Base-by-base conservation (phyloP, 2,888 invertebrate species). In the Helleia helle region DNA sequence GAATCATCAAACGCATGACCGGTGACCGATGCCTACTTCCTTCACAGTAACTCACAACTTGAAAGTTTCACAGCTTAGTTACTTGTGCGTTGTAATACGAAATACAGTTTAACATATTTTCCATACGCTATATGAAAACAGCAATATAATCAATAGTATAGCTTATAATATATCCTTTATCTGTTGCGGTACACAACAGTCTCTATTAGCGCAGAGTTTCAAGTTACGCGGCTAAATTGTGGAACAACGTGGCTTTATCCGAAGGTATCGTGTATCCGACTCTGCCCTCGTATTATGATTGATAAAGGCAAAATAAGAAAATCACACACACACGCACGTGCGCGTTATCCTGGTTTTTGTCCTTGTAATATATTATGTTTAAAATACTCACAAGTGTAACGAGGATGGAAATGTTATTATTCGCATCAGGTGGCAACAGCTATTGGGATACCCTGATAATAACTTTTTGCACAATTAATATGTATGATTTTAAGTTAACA, bases 191-290 rank as follows among this genome's bases (percentile, higher is more conserved):
- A 25, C 29, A 38, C 59, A 54, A 52, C 56, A 47, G 55, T 57
- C 54, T 66, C 79, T 76, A 80, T 81, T 77, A 79, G 67, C 55
- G 60, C 49, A 30, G 38, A 52, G 65, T 69, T 47, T 80, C 59
- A 49, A 50, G 50, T 83, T 79, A 63, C 81, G 63, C 54, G 68
- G 67, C 65, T 71, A 75, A 80, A 79, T 75, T 69, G 73, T 76
- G 68, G 74, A 76, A 71, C 76, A 72, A 65, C 66, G 70, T 61
- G 59, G 60, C 65, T 65, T 65, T 58, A 60, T 62, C 47, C 52
- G 53, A 54, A 54, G 55, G 60, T 71, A 76, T 79, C 72, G 46
- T 50, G 49, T 80, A 54, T 60, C 74, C 22, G 34, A 41, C 44
- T 27, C 11, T 18, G 31, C 26, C 26, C 7, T 28, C 15, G 25